A percentile compares a stretch with the other conserved stretches of the same genome.
Conservation (phyloP, 2,888 invertebrate species). For the Crematogaster levior region DNA sequence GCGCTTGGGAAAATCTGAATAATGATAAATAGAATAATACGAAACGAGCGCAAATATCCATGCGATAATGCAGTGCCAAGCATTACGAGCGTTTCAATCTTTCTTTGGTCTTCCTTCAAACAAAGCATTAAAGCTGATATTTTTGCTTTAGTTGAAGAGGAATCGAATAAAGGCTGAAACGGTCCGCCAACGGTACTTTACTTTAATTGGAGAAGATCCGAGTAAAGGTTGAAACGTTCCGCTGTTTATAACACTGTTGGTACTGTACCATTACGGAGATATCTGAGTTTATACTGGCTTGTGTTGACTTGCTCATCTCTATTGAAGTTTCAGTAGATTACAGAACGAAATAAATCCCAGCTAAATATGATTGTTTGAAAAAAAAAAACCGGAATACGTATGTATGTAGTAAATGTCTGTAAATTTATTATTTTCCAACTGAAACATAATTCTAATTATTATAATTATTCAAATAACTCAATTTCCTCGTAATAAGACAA, state of each 20-base stretch:
- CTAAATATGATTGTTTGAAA: background rate
- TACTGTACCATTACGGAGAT: constrained; percentile 4
- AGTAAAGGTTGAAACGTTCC: constrained; percentile 14
- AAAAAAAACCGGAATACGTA: background rate
- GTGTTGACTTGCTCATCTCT: background rate
- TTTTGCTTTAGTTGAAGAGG: background rate
- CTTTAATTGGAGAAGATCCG: constrained; percentile 14
- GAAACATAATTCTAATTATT: constrained; percentile 5
- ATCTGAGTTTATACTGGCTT: background rate
- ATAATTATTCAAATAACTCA: background rate
- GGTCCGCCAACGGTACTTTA: constrained; percentile 13
- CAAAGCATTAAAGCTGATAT: background rate
- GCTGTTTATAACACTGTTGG: constrained; percentile 10
- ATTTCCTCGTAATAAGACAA: background rate
- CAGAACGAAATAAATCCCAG: background rate
- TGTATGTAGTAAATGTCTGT: background rate
- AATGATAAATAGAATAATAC: background rate
- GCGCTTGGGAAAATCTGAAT: background rate
- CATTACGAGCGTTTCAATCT: background rate
- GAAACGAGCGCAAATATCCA: background rate
- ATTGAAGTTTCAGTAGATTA: background rate
- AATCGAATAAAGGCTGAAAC: constrained; percentile 15
- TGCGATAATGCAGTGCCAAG: no score
- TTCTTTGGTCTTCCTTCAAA: background rate
- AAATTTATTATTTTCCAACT: background rate